Evolutionary conservation across 2,888 invertebrate species (phyloP), one percentile per base, ranked within the genome.

Genomic region (Ophion ventricosus): DNA sequence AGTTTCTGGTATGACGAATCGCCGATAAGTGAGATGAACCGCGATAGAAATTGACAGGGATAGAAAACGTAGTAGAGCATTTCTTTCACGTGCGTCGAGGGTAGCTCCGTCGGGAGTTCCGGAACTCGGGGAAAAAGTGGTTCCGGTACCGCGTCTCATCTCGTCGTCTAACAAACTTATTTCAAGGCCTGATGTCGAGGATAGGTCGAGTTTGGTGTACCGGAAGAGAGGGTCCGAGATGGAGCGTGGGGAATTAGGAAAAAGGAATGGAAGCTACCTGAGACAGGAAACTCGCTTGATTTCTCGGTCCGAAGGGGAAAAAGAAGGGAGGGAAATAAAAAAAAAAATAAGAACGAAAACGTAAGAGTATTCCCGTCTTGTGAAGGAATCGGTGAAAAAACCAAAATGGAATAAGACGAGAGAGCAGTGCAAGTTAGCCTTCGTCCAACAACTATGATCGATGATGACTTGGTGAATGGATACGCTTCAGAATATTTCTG

Each of bases 141-240:
- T 66, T 70, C 75, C 59, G 59, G 54, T 78, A 20, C 75, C 79
- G 70, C 57, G 56, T 72, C 75, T 25, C 57, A 57, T 76, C 67
- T n/a, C 66, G 76, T 76, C 76, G 56, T 66, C 89, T 91, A 91
- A 91, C 91, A 89, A 91, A 91, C 90, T 91, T 91, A 91, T 89
- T 88, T 87, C 87, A 83, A 83, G 83, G 87, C 61, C 29, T 56
- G 70, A 76, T 56, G 76, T 80, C 77, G 35, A 49, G 26, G 72
- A 63, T 84, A 85, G 84, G 84, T 86, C 87, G 88, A 88, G 88
- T 87, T 40, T 54, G 87, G 87, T 80, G 63, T 75, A 78, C 73
- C 63, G 67, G 74, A 80, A 85, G 84, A 80, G 75, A 78, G 80
- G 72, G 70, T 61, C 72, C 26, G 64, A 26, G 75, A 56, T 26